Evolutionary conservation across 2,797 vertebrate genomes (phyloP), one percentile per base, ranked within the genome.

Genomic region (Lacerta agilis): DNA sequence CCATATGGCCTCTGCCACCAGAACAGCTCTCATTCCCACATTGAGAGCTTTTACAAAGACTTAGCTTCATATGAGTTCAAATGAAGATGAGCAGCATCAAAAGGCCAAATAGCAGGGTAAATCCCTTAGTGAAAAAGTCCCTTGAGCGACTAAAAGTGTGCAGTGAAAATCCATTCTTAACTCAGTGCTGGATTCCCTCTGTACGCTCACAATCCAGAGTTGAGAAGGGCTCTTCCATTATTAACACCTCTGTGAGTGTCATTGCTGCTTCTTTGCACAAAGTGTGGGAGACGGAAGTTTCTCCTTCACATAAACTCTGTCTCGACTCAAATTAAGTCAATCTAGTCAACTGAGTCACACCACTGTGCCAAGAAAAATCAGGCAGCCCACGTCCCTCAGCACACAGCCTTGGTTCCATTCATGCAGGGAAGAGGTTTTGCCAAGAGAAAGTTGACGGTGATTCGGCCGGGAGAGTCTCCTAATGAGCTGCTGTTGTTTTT

Each of bases 261-360:
- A 86, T 80, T 93, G 72, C 83, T 87, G 88, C 80, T 90, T 92
- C 69, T 77, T 82, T 79, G 2, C 33, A 86, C 84, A 89, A 84
- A 92, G 49, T 43, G 11, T 13, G 82, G 75, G 2, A 33, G 29
- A 87, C 13, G 18, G 27, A 88, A 5, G 27, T 87, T 90, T 38
- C 15, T 88, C 86, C 88, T 93, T 87, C 82, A 45, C 83, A 87
- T 0, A 77, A 92, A 33, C 84, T 55, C 15, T 67, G 86, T 93
- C 90, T 92, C 86, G 69, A 89, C 78, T 90, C 87, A 93, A 91
- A 95, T 91, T 91, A 93, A 93, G 83, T 86, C 90, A 92, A 38
- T 23, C 33, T 83, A 90, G 41, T 58, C 69, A 80, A 84, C 58
- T 89, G 78, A 94, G 88, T 91, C 89, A 93, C 72, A 88, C 33